Evolutionary conservation across 2,888 invertebrate species (phyloP).

Genomic region (Eubasilissa splendida): DNA sequence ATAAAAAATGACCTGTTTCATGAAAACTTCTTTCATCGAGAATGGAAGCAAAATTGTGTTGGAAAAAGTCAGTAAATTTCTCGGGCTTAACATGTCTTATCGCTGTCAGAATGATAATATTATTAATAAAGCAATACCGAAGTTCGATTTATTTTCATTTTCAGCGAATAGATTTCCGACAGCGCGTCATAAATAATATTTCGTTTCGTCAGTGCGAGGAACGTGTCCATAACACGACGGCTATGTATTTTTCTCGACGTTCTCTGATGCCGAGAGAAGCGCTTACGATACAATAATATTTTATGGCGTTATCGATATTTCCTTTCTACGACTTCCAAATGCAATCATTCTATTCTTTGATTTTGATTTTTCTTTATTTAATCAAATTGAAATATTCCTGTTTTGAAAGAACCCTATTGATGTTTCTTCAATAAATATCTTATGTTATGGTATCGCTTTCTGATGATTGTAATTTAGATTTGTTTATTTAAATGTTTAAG

Average conservation of each 20-base stretch:
- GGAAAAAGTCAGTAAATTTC: neutral
- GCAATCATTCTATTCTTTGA: too few relatives aligned
- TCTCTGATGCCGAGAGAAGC: constrained; percentile 9
- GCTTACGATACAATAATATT: constrained; percentile 25
- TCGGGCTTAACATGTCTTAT: constrained; percentile 19
- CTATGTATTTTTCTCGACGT: constrained; percentile 18
- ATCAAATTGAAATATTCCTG: too few relatives aligned
- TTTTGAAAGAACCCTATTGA: too few relatives aligned
- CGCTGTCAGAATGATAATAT: constrained; percentile 26
- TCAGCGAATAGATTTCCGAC: constrained; percentile 25
- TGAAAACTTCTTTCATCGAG: too few relatives aligned
- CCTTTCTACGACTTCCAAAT: constrained; percentile 1
- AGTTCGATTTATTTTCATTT: constrained; percentile 20
- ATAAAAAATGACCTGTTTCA: too few relatives aligned
- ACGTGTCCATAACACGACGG: constrained; percentile 30
- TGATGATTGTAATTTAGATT: too few relatives aligned
- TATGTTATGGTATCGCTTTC: too few relatives aligned
- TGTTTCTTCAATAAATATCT: too few relatives aligned
- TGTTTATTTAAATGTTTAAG: too few relatives aligned
- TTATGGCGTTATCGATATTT: constrained; percentile 10
- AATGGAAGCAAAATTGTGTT: too few relatives aligned
- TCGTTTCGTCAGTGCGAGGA: constrained; percentile 26
- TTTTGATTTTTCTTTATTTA: too few relatives aligned
- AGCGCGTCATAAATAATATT: constrained; percentile 24
- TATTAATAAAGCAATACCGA: constrained; percentile 22